Percentiles rank a stretch among this genome's conserved stretches.
Evolutionary conservation across 2,797 vertebrate species (phyloP).

Genomic region (Phyllotis vaccarum): DNA sequence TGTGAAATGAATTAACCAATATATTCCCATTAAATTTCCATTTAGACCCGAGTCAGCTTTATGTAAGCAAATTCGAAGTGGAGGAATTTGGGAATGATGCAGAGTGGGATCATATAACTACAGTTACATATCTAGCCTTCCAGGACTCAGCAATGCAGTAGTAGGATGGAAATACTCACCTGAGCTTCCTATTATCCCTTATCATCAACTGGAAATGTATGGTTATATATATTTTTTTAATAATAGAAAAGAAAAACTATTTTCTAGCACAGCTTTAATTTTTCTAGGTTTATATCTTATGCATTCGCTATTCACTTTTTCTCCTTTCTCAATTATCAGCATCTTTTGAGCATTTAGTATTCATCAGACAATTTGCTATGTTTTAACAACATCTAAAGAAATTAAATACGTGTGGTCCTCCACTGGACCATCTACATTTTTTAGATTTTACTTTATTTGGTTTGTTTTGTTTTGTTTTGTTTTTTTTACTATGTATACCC

Average conservation of each 20-base stretch:
- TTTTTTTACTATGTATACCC: too few species aligned
- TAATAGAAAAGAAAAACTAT: background rate
- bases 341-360: background rate
- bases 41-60: conserved; percentile 35
- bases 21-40: conserved; percentile 56
- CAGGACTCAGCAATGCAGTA: background rate
- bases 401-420: background rate
- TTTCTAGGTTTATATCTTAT: background rate
- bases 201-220: background rate
- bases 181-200: background rate
- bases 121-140: background rate
- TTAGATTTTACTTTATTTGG: too few species aligned
- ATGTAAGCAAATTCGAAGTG: background rate
- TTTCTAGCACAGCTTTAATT: background rate
- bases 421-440: background rate
- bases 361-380: background rate
- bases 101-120: background rate
- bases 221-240: background rate
- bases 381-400: background rate
- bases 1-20: conserved; percentile 44
- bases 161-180: background rate
- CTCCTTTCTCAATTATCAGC: background rate
- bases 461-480: too few species aligned
- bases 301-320: background rate
- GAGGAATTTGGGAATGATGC: conserved; percentile 26